Evolutionary conservation across 2,797 vertebrate genomes (phyloP).

Genomic region (Pangasius mekongensis): DNA sequence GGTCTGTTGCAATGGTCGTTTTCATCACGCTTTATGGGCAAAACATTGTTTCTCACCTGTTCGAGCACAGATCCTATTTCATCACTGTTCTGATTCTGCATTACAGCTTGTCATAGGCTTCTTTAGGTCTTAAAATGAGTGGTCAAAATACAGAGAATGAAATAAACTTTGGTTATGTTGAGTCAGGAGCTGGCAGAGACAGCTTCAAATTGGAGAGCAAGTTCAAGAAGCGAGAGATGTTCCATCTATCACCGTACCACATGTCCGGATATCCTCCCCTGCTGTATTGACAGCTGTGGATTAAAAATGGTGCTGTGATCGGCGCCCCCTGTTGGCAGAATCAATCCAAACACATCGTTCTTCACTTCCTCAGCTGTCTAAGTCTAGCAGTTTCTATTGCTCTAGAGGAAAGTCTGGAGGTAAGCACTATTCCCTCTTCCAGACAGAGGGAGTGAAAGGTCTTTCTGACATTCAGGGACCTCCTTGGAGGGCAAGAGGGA

Average conservation of each 20-base stretch:
- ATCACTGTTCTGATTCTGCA: background rate
- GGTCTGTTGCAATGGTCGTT: slow-evolving; percentile 17
- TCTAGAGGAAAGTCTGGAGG: slow-evolving; percentile 13
- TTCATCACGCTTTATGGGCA: slow-evolving; percentile 27
- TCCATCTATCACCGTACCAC: slow-evolving; percentile 44
- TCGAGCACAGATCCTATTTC: slow-evolving; percentile 28
- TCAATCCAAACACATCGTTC: slow-evolving; percentile 16
- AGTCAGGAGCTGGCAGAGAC: slow-evolving; percentile 37
- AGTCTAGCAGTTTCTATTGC: slow-evolving; percentile 17
- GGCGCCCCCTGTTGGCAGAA: slow-evolving; percentile 34
- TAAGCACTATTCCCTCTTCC: slow-evolving; percentile 27
- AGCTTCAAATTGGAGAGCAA: background rate
- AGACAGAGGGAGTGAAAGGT: slow-evolving; percentile 13
- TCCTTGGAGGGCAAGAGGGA: background rate
- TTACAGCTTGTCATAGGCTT: background rate
- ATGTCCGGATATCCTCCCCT: slow-evolving; percentile 25
- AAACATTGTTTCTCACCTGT: slow-evolving; percentile 28
- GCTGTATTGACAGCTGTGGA: slow-evolving; percentile 52
- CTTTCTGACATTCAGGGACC: slow-evolving; percentile 19
- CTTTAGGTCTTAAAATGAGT: background rate
- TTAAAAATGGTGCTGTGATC: slow-evolving; percentile 55
- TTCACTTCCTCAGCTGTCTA: slow-evolving; percentile 19
- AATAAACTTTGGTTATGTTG: slow-evolving; percentile 28
- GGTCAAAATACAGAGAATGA: background rate
- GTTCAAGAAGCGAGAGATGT: slow-evolving; percentile 15